Evolutionary conservation across 2,888 invertebrate genomes (phyloP), one percentile per base, ranked within the genome.

Genomic region (Orthonevra nobilis): DNA sequence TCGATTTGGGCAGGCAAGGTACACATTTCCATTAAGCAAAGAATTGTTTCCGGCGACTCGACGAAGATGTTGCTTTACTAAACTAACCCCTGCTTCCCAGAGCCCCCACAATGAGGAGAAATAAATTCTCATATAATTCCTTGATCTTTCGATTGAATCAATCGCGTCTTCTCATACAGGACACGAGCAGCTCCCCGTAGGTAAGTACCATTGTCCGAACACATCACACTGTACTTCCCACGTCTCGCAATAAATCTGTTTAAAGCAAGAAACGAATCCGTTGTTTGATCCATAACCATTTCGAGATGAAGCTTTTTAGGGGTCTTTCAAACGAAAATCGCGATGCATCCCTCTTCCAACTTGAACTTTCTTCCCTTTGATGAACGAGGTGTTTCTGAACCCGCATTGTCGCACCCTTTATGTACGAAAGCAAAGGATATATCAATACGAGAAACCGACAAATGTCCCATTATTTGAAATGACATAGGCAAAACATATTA

Each of bases 181-280:
- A 14, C 30, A 1, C 81, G 64, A 6, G 73, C 70, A 6, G 61
- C 74, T 23, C 77, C 70, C 12, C 60, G 10, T 23, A 82, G 75
- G 28, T 81, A 77, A 17, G 64, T 66, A 0, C 81, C 82, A 14
- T 81, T 79, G 23, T 77, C 77, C 15, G 81, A 77, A 23, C 58
- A 66, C 1, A 81, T 70, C 3, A 40, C 36, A 4, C 17, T 32
- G 9, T 44, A 81, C 64, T 74, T 74, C 0, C 73, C 77, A 7
- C 64, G 42, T 0, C 68, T 38, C 5, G 77, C 32, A 17, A 74
- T 54, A 28, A 81, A 81, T 1, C 79, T 34, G 0, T 64, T 26
- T 2, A 81, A 12, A 0, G 81, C 77, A 1, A 81, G n/a, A 40
- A 81, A 81, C 0, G 72, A 64, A 5, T 79, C 77, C 0, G 81